phyloP scores from a whole-genome alignment of 2,797 vertebrate genomes.

The Schizopygopsis pylzovi region DNA sequence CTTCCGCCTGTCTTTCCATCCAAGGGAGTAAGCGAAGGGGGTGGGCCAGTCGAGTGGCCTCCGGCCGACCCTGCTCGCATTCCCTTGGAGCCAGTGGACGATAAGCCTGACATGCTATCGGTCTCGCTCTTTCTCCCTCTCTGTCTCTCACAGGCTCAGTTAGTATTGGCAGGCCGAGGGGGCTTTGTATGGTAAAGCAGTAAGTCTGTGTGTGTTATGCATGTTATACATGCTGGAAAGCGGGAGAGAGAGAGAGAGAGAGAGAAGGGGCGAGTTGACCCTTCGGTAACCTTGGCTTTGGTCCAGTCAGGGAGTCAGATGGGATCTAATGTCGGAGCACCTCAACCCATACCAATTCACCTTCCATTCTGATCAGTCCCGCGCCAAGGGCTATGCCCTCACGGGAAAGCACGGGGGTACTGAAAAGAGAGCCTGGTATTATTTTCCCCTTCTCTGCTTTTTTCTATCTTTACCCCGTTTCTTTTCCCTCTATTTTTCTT shows the following conservation, averaged over 20 bases:
- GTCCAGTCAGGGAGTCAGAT: slow-evolving; percentile 64
- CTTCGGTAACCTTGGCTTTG: slow-evolving; percentile 72
- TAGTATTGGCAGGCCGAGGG: slow-evolving; percentile 28
- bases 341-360: slow-evolving; percentile 28
- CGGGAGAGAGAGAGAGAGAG: slow-evolving; percentile 46
- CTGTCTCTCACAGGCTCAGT: slow-evolving; percentile 36
- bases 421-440: slow-evolving; percentile 45
- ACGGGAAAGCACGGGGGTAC: slow-evolving; percentile 21
- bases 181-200: slow-evolving; percentile 40
- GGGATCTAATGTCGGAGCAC: slow-evolving; percentile 61
- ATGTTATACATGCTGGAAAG: slow-evolving; percentile 42
- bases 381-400: slow-evolving; percentile 50
- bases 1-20: slow-evolving; percentile 70
- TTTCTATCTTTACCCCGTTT: background rate
- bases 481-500: slow-evolving; percentile 12
- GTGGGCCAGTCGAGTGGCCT: slow-evolving; percentile 64
- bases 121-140: slow-evolving; percentile 53
- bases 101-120: slow-evolving; percentile 68
- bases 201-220: slow-evolving; percentile 41
- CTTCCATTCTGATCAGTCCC: slow-evolving; percentile 53
- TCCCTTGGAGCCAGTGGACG: slow-evolving; percentile 68
- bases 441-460: slow-evolving; percentile 51
- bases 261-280: slow-evolving; percentile 63
- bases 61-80: slow-evolving; percentile 69
- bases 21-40: slow-evolving; percentile 56